Percentiles rank a stretch among this genome's conserved stretches.
Evolutionary conservation across 2,797 vertebrate genomes (phyloP).

Genomic region (Pyrocephalus nanus): DNA sequence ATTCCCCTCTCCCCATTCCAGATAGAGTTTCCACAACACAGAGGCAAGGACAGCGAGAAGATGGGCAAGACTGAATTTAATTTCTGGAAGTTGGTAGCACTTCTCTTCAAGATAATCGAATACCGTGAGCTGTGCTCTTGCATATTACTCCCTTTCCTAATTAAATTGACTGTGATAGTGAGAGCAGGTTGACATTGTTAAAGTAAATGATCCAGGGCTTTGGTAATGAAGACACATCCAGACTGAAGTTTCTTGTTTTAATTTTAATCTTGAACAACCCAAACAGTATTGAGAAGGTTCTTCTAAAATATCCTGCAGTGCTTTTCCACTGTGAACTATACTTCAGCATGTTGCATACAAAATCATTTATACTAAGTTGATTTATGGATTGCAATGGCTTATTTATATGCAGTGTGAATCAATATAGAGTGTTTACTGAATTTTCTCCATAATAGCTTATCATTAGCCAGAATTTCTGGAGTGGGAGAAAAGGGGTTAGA

Average conservation of each 20-base stretch:
- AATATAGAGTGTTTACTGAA: constrained; percentile 68
- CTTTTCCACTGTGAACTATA: constrained; percentile 9
- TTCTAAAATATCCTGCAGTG: constrained; percentile 37
- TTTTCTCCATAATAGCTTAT: constrained; percentile 50
- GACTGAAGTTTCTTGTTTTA: constrained; percentile 76
- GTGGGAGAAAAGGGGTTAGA: constrained; percentile 19
- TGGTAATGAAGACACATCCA: constrained; percentile 74
- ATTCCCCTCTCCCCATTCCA: background rate
- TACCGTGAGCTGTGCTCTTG: constrained; percentile 64
- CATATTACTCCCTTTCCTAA: constrained; percentile 71
- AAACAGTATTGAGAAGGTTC: constrained; percentile 35
- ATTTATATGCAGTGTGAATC: constrained; percentile 60
- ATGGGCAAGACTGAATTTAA: constrained; percentile 8
- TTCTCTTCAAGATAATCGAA: constrained; percentile 68
- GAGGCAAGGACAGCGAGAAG: background rate
- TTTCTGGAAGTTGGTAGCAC: constrained; percentile 47
- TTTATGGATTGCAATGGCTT: constrained; percentile 63
- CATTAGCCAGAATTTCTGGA: constrained; percentile 56
- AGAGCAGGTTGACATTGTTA: constrained; percentile 74
- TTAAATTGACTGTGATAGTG: constrained; percentile 68
- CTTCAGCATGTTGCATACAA: constrained; percentile 4
- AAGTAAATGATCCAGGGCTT: constrained; percentile 76
- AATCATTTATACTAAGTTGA: constrained; percentile 55
- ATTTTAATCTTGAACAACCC: constrained; percentile 71
- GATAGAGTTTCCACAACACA: background rate